phyloP scores from a whole-genome alignment of 2,888 invertebrate genomes.

The Eilema caniola region DNA sequence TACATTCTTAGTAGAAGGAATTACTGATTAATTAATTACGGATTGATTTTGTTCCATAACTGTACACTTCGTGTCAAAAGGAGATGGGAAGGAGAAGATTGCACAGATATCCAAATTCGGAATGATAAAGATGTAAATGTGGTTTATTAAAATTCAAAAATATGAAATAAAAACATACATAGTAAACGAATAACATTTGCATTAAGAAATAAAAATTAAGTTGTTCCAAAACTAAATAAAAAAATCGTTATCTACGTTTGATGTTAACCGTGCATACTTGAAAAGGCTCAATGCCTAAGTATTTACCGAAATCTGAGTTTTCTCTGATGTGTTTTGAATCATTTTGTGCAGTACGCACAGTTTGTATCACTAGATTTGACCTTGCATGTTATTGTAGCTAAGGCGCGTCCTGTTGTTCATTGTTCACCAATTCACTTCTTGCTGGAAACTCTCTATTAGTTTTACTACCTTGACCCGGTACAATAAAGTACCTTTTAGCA shows the following conservation, averaged over 20 bases:
- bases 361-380: conserved; percentile 37
- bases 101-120: background rate
- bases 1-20: background rate
- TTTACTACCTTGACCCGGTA: conserved; percentile 63
- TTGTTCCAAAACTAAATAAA: no score
- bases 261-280: background rate
- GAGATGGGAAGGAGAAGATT: no score
- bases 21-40: background rate
- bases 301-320: background rate
- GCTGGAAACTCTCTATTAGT: conserved; percentile 65
- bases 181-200: no score
- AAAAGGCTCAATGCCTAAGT: background rate
- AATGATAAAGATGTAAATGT: background rate
- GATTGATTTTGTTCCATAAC: background rate
- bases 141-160: background rate
- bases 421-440: conserved; percentile 59
- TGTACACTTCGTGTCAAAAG: background rate
- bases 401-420: conserved; percentile 62
- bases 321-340: background rate
- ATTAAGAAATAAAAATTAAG: no score
- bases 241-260: background rate
- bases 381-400: conserved; percentile 46
- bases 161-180: background rate
- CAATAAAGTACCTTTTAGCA: conserved; percentile 38
- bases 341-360: conserved; percentile 10